These are phyloP conservation scores for Rhysida immarginata DNA, from an alignment of 1,140 invertebrate species.

Conservation along the genomic window DNA sequence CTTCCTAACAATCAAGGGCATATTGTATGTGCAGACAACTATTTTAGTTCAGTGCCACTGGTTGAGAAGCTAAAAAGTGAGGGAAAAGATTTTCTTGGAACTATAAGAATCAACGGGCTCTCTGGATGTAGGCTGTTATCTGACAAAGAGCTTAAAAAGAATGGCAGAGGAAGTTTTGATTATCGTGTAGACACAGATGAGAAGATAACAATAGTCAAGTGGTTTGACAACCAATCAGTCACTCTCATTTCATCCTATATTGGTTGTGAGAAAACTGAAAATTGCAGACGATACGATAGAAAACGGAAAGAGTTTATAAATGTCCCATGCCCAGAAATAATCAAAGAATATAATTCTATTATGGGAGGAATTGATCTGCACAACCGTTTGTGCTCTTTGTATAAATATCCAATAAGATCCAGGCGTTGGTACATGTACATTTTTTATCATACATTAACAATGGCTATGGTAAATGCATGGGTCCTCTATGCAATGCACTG, in stretches of 20 bases:
- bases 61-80: too few species aligned
- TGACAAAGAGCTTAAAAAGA: conserved; percentile 15
- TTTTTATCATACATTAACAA: conserved; percentile 17
- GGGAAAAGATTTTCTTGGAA: too few species aligned
- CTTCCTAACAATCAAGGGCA: too few species aligned
- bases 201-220: conserved; percentile 10
- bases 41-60: too few species aligned
- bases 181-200: conserved; percentile 10
- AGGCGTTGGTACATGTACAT: conserved; percentile 19
- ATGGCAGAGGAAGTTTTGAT: conserved; percentile 13
- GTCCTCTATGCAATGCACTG: conserved; percentile 12
- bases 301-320: conserved; percentile 13
- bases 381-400: conserved; percentile 13
- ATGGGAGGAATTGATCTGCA: conserved; percentile 20
- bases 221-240: conserved; percentile 14
- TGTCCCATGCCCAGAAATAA: conserved; percentile 12
- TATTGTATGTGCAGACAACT: too few species aligned
- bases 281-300: conserved; percentile 14
- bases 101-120: too few species aligned
- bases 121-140: too few species aligned
- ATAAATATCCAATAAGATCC: conserved; percentile 17
- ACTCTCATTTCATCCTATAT: conserved; percentile 14
- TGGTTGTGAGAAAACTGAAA: conserved; percentile 12
- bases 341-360: conserved; percentile 18
- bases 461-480: conserved; percentile 18